These are phyloP conservation scores for Nymphalis polychloros DNA, from an alignment of 2,888 invertebrate species.

Conservation along the genomic window DNA sequence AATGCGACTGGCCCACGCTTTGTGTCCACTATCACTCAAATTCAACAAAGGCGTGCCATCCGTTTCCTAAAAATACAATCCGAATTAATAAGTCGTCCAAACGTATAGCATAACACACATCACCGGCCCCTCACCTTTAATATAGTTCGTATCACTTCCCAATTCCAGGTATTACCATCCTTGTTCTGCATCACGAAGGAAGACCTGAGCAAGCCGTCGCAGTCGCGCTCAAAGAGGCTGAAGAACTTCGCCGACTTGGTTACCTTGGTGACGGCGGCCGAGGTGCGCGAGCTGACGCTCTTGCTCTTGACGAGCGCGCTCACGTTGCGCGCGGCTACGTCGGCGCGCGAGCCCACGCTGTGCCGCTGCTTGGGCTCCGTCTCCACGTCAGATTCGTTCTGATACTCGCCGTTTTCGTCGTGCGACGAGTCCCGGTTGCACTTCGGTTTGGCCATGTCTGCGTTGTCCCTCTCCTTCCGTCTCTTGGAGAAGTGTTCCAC, in stretches of 20 bases:
- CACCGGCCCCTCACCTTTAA: conserved; percentile 82
- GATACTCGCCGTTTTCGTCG: conserved; percentile 67
- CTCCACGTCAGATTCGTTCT: conserved; percentile 71
- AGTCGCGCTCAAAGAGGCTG: conserved; percentile 82
- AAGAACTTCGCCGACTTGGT: conserved; percentile 74
- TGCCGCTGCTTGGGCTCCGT: conserved; percentile 68
- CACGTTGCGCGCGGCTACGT: conserved; percentile 72
- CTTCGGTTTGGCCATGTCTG: conserved; percentile 61
- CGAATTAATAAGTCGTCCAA: neutral
- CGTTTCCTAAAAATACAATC: conserved; percentile 56
- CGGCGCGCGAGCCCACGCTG: conserved; percentile 71
- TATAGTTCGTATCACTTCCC: conserved; percentile 93
- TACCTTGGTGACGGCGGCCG: conserved; percentile 69
- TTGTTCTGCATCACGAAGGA: conserved; percentile 90
- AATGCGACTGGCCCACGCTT: conserved; percentile 84
- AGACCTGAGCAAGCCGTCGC: conserved; percentile 87
- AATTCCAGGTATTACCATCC: conserved; percentile 94
- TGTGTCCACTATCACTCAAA: conserved; percentile 70
- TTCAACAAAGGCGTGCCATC: conserved; percentile 61
- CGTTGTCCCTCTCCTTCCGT: conserved; percentile 69
- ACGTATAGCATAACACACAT: conserved; percentile 3
- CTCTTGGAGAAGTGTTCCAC: conserved; percentile 63
- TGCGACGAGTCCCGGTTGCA: conserved; percentile 41
- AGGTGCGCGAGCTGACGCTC: conserved; percentile 73
- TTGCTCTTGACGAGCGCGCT: conserved; percentile 75